These are phyloP conservation scores for Artemia sinica DNA, from an alignment of 2,888 invertebrate genomes.

Conservation along the genomic window DNA sequence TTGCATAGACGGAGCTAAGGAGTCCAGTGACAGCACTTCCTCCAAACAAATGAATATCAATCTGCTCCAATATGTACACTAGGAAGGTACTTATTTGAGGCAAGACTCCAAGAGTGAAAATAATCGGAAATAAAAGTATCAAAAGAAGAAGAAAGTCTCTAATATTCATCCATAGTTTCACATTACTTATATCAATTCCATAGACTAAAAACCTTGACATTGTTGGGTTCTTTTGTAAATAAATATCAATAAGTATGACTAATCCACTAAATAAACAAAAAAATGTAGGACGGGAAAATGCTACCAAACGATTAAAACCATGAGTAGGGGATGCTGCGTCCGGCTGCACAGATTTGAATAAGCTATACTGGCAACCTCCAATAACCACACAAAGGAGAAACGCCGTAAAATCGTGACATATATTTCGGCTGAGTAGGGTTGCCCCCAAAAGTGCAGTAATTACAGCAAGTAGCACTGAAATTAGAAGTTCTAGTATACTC, in stretches of 20 bases:
- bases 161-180: slow-evolving; percentile 44
- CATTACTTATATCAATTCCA: slow-evolving; percentile 38
- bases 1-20: slow-evolving; percentile 60
- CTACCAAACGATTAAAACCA: slow-evolving; percentile 85
- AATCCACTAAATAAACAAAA: slow-evolving; percentile 57
- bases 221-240: slow-evolving; percentile 31
- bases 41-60: slow-evolving; percentile 72
- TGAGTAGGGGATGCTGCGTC: slow-evolving; percentile 97
- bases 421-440: slow-evolving; percentile 56
- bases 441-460: slow-evolving; percentile 71
- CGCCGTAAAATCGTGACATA: slow-evolving; percentile 79
- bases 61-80: slow-evolving; percentile 88
- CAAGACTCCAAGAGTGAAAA: slow-evolving; percentile 85
- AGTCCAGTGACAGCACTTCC: slow-evolving; percentile 73
- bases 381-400: slow-evolving; percentile 94
- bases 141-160: slow-evolving; percentile 59
- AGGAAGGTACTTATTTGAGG: slow-evolving; percentile 90
- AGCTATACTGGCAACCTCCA: slow-evolving; percentile 89
- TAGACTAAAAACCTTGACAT: slow-evolving; percentile 33
- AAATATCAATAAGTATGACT: slow-evolving; percentile 26
- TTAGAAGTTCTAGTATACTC: slow-evolving; percentile 57
- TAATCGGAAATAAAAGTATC: slow-evolving; percentile 72
- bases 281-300: slow-evolving; percentile 82
- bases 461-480: slow-evolving; percentile 65
- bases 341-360: slow-evolving; percentile 93